These are phyloP conservation scores for Yasuhikotakia modesta DNA, from an alignment of 2,797 vertebrate genomes.

Conservation along the genomic window DNA sequence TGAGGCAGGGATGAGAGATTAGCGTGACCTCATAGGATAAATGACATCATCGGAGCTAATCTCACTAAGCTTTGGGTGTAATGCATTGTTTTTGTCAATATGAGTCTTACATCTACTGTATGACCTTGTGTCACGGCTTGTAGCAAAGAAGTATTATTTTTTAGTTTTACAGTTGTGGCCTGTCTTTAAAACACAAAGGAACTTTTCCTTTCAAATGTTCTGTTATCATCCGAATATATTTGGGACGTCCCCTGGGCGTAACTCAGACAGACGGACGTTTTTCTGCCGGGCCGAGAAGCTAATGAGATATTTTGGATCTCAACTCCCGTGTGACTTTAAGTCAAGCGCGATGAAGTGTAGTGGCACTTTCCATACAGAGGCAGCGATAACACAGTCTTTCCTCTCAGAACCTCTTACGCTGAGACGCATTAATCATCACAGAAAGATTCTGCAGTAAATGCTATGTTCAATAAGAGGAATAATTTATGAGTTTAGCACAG, in stretches of 20 bases:
- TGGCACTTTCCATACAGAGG: conserved; percentile 2
- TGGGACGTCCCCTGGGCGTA: not conserved
- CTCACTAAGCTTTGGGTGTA: conserved; percentile 11
- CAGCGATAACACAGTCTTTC: not conserved
- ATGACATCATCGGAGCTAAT: not conserved
- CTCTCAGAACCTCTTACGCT: conserved; percentile 10
- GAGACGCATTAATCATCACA: conserved; percentile 30
- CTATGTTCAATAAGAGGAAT: conserved; percentile 38
- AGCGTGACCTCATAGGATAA: conserved; percentile 8
- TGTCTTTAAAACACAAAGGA: conserved; percentile 13
- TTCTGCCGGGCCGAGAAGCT: not conserved
- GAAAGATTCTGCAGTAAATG: conserved; percentile 31
- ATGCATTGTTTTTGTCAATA: too few species aligned
- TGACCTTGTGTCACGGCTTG: too few species aligned
- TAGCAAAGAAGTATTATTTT: too few species aligned
- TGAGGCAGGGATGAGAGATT: conserved; percentile 14
- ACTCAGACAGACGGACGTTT: not conserved
- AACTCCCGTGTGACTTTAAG: not conserved
- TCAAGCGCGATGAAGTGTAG: not conserved
- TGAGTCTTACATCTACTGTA: too few species aligned
- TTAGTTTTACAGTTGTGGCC: not conserved
- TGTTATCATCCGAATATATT: not conserved
- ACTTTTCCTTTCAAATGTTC: not conserved
- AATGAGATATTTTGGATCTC: conserved; percentile 8
- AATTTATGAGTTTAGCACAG: conserved; percentile 39